Conservation (phyloP, 2,797 vertebrate species). For the Prunella strophiata region DNA sequence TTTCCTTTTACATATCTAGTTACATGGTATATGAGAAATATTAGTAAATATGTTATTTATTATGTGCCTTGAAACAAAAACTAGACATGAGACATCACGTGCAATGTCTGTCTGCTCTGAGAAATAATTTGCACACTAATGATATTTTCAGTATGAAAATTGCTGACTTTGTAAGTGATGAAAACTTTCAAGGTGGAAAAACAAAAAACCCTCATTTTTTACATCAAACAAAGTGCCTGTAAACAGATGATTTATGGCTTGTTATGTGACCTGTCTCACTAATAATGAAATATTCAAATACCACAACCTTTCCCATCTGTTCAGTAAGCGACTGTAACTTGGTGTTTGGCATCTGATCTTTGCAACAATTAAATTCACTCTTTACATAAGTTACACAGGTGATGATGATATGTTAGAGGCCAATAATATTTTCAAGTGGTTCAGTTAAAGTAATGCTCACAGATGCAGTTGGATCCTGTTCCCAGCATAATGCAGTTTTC, state of each 20-base stretch:
- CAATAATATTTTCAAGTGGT: background rate
- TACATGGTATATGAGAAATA: background rate
- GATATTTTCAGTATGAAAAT: background rate
- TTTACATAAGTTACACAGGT: background rate
- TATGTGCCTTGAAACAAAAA: background rate
- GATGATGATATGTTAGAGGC: background rate
- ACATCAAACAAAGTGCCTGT: slow-evolving; percentile 5
- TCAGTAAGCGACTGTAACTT: slow-evolving; percentile 44
- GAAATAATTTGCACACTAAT: background rate
- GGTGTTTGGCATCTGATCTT: slow-evolving; percentile 56
- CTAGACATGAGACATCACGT: background rate
- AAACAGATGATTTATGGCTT: slow-evolving; percentile 59
- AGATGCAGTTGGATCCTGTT: background rate
- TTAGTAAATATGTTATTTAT: background rate
- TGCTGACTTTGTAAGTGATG: slow-evolving; percentile 10
- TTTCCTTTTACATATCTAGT: background rate
- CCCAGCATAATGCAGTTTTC: background rate
- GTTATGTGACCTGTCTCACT: slow-evolving; percentile 30
- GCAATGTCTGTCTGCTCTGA: background rate
- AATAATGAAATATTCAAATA: slow-evolving; percentile 57
- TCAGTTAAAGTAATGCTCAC: background rate
- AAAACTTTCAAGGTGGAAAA: slow-evolving; percentile 26
- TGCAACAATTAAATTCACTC: slow-evolving; percentile 16
- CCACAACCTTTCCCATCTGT: slow-evolving; percentile 65
- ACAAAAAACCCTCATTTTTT: background rate